Evolutionary conservation across 2,113 vertebrate species (phyloP), one percentile per base, ranked within the genome.

Genomic region (Hydrolagus affinis): DNA sequence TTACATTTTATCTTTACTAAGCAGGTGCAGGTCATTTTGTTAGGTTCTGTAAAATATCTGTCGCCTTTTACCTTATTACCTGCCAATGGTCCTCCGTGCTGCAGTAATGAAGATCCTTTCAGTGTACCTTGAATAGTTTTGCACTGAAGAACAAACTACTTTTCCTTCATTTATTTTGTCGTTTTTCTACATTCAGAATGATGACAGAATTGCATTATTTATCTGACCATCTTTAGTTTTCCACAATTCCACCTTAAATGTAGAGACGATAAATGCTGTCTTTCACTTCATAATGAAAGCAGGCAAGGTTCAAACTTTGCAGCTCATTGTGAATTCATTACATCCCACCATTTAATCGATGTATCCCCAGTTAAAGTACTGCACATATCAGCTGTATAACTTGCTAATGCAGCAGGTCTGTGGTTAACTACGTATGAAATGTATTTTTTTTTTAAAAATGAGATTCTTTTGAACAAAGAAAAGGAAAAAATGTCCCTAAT

Each of bases 1-100:
- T 83, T 83, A 10, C 9, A 83, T 23, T 64, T 83, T 83, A 83
- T 83, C 78, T 83, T 60, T 83, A 25, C n/a, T 66, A 66, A 83
- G 23, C 78, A 83, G 78, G 8, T 83, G 11, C 60, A 19, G 25
- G 28, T 19, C 32, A 64, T 83, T 21, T 66, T 83, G 25, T 83
- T 30, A 19, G 25, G 11, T 8, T 19, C 15, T 56, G 17, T 74
- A 74, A 74, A 44, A 32, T 75, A 72, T 9, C 21, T 6, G 44
- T 10, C 21, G 73, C 9, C 14, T 75, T 75, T 32, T 78, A 62
- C 8, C 28, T 15, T 68, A 32, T 83, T 28, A 83, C 23, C 60
- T 64, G 15, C 25, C 8, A 9, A 19, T 28, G 28, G 15, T 32
- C 32, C 23, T 68, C 62, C 19, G 11, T 78, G 25, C 62, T 11